phyloP scores from a whole-genome alignment of 2,797 vertebrate genomes.

The Echiichthys vipera region DNA sequence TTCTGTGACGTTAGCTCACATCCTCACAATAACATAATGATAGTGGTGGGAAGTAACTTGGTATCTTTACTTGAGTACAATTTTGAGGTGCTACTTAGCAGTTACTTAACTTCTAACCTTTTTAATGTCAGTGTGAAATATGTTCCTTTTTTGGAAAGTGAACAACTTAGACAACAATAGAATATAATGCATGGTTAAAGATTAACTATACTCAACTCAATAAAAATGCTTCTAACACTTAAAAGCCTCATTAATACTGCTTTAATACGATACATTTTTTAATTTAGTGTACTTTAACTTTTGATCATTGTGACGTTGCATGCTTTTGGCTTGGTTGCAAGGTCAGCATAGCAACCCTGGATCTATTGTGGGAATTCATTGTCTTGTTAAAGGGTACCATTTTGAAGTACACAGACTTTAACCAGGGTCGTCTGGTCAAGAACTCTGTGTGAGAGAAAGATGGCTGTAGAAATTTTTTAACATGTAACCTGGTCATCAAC shows the following conservation, averaged over 20 bases:
- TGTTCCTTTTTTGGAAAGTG: background rate
- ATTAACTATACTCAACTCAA: background rate
- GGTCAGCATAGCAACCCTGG: constrained; percentile 33
- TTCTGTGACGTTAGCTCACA: background rate
- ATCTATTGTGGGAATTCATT: constrained; percentile 50
- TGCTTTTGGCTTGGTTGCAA: constrained; percentile 45
- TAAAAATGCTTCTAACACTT: background rate
- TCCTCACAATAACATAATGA: background rate
- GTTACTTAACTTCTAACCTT: background rate
- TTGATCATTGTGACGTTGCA: constrained; percentile 3
- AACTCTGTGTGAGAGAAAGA: background rate
- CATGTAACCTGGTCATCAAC: background rate
- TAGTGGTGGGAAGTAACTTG: background rate
- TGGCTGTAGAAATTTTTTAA: constrained; percentile 5
- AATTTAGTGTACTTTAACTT: background rate
- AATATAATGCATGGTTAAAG: background rate
- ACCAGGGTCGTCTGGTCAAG: constrained; percentile 20
- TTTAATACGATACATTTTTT: background rate
- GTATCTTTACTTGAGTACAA: background rate
- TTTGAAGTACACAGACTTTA: constrained; percentile 41
- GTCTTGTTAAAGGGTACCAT: constrained; percentile 44
- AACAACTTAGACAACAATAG: background rate
- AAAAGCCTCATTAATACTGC: background rate
- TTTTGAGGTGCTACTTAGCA: background rate
- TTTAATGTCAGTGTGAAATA: background rate